Evolutionary conservation across 1,140 invertebrate species (phyloP).

Genomic region (Trichonephila inaurata): DNA sequence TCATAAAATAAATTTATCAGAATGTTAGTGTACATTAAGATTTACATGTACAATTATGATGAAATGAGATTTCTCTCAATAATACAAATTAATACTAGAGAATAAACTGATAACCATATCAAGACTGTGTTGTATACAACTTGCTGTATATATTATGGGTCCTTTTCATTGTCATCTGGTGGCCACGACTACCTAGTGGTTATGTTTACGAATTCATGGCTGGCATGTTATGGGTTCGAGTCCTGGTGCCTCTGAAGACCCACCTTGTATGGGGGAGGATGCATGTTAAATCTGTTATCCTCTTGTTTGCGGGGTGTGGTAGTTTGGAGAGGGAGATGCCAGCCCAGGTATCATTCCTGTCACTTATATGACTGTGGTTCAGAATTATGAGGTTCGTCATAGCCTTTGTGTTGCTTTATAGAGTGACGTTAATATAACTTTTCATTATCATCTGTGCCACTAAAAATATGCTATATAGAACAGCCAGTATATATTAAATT

Average conservation of each 20-base stretch:
- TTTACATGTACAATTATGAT: neutral
- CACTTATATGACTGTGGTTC: too few relatives aligned
- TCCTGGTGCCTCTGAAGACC: neutral
- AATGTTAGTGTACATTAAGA: neutral
- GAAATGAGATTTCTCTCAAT: too few relatives aligned
- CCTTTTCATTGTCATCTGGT: neutral
- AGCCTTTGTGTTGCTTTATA: too few relatives aligned
- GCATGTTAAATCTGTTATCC: neutral
- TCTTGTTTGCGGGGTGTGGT: neutral
- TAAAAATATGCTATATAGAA: too few relatives aligned
- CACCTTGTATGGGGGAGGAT: neutral
- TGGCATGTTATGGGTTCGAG: neutral
- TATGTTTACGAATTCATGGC: neutral
- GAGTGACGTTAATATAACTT: too few relatives aligned
- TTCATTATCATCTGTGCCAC: too few relatives aligned
- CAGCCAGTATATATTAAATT: too few relatives aligned
- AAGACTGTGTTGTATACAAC: neutral
- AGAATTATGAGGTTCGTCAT: too few relatives aligned
- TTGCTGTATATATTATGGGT: too few relatives aligned
- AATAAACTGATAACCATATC: neutral
- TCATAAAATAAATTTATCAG: neutral
- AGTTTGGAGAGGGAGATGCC: too few relatives aligned
- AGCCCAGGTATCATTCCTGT: too few relatives aligned
- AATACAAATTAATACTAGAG: neutral
- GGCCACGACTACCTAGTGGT: neutral